Evolutionary conservation across 2,113 vertebrate genomes (phyloP).

Genomic region (Thryonomys swinderianus): DNA sequence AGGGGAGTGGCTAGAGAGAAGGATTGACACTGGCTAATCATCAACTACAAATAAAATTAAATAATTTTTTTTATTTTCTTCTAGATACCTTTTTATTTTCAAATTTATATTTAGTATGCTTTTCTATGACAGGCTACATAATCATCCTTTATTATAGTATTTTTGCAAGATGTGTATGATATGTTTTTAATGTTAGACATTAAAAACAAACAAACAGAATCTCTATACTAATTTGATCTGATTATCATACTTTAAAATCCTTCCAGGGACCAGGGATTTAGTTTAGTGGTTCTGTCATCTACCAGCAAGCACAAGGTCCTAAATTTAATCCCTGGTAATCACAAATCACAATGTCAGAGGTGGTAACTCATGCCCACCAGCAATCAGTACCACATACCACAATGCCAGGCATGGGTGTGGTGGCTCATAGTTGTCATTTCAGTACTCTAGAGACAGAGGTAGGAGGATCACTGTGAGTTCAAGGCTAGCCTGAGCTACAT

Average conservation of each 20-base stretch:
- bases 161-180: constrained; percentile 21
- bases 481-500: too few relatives aligned
- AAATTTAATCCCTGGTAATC: too few relatives aligned
- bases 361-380: too few relatives aligned
- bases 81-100: neutral
- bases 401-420: too few relatives aligned
- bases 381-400: too few relatives aligned
- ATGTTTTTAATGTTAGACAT: neutral
- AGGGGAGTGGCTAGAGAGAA: neutral
- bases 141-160: neutral
- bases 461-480: too few relatives aligned
- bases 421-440: too few relatives aligned
- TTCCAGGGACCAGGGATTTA: too few relatives aligned
- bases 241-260: constrained; percentile 20
- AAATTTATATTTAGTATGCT: neutral
- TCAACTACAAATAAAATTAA: neutral
- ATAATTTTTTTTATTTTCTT: neutral
- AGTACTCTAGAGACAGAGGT: too few relatives aligned
- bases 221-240: neutral
- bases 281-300: too few relatives aligned
- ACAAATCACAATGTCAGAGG: too few relatives aligned
- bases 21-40: neutral
- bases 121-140: neutral
- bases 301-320: too few relatives aligned
- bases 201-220: constrained; percentile 40